Percentiles rank a stretch among this genome's conserved stretches.
phyloP scores from a whole-genome alignment of 2,113 vertebrate species.

The Copsychus sechellarum region DNA sequence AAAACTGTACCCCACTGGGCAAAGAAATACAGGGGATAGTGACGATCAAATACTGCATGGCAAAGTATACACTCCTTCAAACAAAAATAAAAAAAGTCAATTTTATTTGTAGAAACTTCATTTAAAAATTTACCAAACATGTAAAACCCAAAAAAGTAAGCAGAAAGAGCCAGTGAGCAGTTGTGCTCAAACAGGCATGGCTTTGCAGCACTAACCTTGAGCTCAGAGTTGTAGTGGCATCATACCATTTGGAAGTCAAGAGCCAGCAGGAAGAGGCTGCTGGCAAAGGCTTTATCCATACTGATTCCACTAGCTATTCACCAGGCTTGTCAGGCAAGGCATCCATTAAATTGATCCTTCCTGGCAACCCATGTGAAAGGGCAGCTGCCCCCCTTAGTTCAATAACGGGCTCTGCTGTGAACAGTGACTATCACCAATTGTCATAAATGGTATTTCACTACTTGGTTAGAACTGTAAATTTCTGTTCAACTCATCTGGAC shows the following conservation, averaged over 20 bases:
- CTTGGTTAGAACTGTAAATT: constrained; percentile 16
- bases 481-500: constrained; percentile 17
- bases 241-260: not conserved
- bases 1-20: not conserved
- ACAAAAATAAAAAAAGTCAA: constrained; percentile 59
- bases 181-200: not conserved
- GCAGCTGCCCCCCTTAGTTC: not conserved
- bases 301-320: not conserved
- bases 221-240: not conserved
- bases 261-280: not conserved
- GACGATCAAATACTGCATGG: constrained; percentile 11
- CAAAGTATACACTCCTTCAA: constrained; percentile 54
- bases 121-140: constrained; percentile 64
- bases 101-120: constrained; percentile 60
- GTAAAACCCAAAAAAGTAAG: constrained; percentile 46
- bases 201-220: constrained; percentile 21
- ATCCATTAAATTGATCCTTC: not conserved
- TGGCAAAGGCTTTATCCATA: not conserved
- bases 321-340: not conserved
- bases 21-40: constrained; percentile 3
- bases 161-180: constrained; percentile 43
- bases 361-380: not conserved
- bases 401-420: not conserved
- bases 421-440: not conserved
- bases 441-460: constrained; percentile 32